phyloP scores from a whole-genome alignment of 2,888 invertebrate species.

The Elmis aenea region DNA sequence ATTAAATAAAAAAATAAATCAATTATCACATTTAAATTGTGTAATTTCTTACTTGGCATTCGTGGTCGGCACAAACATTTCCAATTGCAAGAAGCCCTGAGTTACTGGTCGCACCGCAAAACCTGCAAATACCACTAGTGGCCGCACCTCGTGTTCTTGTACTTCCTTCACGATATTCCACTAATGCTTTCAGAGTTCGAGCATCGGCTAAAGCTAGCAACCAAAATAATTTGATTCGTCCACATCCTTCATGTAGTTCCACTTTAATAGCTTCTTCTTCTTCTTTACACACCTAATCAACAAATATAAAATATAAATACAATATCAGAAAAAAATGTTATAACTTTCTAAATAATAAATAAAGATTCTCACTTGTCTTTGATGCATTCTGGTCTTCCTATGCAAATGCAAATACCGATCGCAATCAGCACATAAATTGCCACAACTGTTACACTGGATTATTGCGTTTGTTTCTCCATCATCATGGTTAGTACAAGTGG shows the following conservation, averaged over 20 bases:
- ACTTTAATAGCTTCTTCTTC: constrained; percentile 95
- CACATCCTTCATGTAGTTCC: constrained; percentile 95
- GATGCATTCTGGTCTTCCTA: constrained; percentile 77
- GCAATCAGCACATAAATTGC: constrained; percentile 92
- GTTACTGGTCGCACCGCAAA: constrained; percentile 82
- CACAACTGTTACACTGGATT: constrained; percentile 87
- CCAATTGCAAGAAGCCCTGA: constrained; percentile 84
- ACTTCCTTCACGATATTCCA: constrained; percentile 82
- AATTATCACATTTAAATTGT: constrained; percentile 1
- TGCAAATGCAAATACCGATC: constrained; percentile 93
- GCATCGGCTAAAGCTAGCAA: constrained; percentile 89
- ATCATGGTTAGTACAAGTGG: constrained; percentile 93
- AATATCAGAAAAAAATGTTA: constrained; percentile 6
- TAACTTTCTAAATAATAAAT: background rate
- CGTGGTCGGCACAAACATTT: constrained; percentile 89
- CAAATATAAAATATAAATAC: constrained; percentile 16
- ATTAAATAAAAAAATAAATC: too few relatives aligned
- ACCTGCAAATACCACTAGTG: constrained; percentile 72
- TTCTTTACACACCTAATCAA: constrained; percentile 80
- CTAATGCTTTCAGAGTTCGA: constrained; percentile 82
- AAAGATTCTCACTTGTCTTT: constrained; percentile 70
- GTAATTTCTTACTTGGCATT: constrained; percentile 69
- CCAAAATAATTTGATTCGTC: constrained; percentile 94
- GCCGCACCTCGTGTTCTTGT: constrained; percentile 47
- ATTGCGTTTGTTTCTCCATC: constrained; percentile 90